Evolutionary conservation across 2,113 vertebrate species (phyloP), one percentile per base, ranked within the genome.

Genomic region (Sturnus vulgaris): DNA sequence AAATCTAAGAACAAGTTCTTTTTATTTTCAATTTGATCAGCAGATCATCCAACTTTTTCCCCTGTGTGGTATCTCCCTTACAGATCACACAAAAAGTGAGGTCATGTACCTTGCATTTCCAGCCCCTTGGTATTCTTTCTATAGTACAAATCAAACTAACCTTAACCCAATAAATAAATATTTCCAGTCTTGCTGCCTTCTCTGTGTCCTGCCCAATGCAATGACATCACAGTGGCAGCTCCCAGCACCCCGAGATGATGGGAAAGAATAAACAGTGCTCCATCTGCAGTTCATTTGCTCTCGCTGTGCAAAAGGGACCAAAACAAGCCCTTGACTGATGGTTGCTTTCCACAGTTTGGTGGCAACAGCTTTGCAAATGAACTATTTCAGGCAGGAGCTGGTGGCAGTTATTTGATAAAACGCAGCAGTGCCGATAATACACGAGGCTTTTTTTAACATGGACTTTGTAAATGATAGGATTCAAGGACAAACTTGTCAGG

Each of bases 391-490:
- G 88, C 64, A 69, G 57, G 50, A 84, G 27, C 70, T 79, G 60
- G 27, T 87, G 86, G 93, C 87, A 94, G 86, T 77, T 92, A 82
- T 76, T 90, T 96, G 92, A 96, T 91, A 94, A 97, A 95, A 96
- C 4, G 5, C 64, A 96, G 77, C 61, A 66, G 75, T 68, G 86
- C 75, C 86, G 68, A 93, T 85, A 95, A 95, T 37, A 88, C 35
- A 10, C 10, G 11, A 63, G 46, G 9, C 4, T 6, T 42, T 92
- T 88, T 81, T 94, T 86, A 91, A 84, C 8, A 13, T 9, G 27
- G 75, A 63, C 81, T 93, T 91, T 68, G 59, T 69, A 87, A 94
- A 87, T 70, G 19, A 82, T 64, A 77, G 37, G 46, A 70, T 81
- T 92, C 93, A 95, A 96, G 86, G 90, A 93, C 93, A 96, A 94